Evolutionary conservation across 30 jellyfish, hydroid and myxozoan species (phyloP).

Genomic region (Aurelia sp.): DNA sequence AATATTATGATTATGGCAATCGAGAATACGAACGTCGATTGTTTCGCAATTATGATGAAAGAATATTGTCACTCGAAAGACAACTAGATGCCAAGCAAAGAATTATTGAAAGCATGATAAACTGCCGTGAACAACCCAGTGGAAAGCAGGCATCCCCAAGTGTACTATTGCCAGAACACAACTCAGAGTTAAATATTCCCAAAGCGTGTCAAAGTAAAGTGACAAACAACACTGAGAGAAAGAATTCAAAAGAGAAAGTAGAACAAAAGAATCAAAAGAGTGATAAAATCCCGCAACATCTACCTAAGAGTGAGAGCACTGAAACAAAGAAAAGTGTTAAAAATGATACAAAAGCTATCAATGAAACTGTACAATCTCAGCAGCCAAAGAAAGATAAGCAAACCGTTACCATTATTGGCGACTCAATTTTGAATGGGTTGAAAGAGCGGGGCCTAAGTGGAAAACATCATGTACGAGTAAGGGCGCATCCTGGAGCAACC

Average conservation of each 20-base stretch:
- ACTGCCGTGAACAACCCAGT: too few species aligned
- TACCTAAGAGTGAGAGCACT: conserved; percentile 2
- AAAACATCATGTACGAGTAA: conserved; percentile 17
- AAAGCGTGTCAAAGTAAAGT: too few species aligned
- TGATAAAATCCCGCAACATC: neutral
- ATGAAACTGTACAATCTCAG: neutral
- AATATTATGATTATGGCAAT: too few species aligned
- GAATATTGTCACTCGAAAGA: conserved; percentile 1
- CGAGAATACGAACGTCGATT: conserved; percentile 12
- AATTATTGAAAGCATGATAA: too few species aligned
- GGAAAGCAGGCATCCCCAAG: too few species aligned
- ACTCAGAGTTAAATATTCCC: too few species aligned
- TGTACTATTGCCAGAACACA: too few species aligned
- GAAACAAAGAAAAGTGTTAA: conserved; percentile 13
- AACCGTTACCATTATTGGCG: conserved; percentile 11
- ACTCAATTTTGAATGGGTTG: conserved; percentile 33
- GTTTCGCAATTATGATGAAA: neutral
- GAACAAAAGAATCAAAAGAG: too few species aligned
- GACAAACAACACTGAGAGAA: too few species aligned
- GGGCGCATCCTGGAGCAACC: conserved; percentile 36
- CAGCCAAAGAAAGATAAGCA: conserved; percentile 3
- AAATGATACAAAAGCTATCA: neutral
- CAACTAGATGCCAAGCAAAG: conserved; percentile 12
- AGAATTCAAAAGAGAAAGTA: too few species aligned
- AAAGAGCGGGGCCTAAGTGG: conserved; percentile 20